These are phyloP conservation scores for Melanotaenia trifasciata DNA, from an alignment of 2,797 vertebrate genomes.

Conservation along the genomic window DNA sequence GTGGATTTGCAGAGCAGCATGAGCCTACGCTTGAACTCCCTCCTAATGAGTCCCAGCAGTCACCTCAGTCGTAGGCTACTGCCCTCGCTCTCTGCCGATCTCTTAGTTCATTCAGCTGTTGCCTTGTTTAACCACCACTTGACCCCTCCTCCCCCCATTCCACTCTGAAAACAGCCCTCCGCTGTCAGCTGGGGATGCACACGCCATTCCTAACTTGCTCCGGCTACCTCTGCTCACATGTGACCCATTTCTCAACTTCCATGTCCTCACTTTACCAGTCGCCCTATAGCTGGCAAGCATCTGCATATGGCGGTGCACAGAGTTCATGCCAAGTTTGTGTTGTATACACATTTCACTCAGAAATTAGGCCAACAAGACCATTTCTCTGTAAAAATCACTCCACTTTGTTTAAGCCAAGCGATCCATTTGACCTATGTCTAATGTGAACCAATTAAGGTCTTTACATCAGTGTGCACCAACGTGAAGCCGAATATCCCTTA, in stretches of 20 bases:
- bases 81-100: constrained; percentile 51
- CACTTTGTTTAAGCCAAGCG: constrained; percentile 72
- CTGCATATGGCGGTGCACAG: constrained; percentile 45
- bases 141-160: constrained; percentile 38
- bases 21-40: constrained; percentile 61
- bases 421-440: constrained; percentile 77
- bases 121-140: constrained; percentile 67
- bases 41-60: constrained; percentile 77
- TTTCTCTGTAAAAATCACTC: constrained; percentile 56
- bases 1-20: constrained; percentile 59
- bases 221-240: constrained; percentile 72
- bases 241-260: constrained; percentile 74
- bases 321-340: constrained; percentile 42
- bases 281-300: constrained; percentile 55
- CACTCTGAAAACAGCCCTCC: constrained; percentile 44
- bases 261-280: constrained; percentile 58
- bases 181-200: constrained; percentile 54
- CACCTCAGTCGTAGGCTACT: constrained; percentile 54
- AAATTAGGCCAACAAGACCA: constrained; percentile 66
- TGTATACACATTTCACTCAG: constrained; percentile 33
- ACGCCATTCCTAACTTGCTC: constrained; percentile 52
- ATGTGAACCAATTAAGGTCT: constrained; percentile 80
- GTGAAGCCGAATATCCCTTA: constrained; percentile 75
- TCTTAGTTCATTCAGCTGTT: constrained; percentile 63
- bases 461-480: constrained; percentile 64